Conservation (phyloP, 2,888 invertebrate genomes). For the Melipona bicolor region DNA sequence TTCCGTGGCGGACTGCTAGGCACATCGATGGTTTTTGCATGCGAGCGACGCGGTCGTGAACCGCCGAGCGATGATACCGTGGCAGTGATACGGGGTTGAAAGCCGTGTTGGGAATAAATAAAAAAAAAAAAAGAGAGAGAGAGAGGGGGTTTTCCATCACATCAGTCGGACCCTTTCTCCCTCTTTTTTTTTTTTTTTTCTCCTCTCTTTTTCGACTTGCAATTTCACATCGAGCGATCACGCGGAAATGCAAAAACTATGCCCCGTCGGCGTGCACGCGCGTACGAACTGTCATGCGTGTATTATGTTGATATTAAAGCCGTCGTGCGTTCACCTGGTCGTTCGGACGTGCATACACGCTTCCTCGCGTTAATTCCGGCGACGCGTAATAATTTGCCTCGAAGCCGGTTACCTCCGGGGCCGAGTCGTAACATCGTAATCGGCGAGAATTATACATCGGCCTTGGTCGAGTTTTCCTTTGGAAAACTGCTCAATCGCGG, state of each 20-base stretch:
- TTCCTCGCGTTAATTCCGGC: slow-evolving; percentile 25
- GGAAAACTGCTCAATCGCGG: slow-evolving; percentile 19
- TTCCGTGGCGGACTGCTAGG: slow-evolving; percentile 34
- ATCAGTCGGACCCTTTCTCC: too few species aligned
- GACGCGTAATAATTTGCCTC: slow-evolving; percentile 30
- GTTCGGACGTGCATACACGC: not conserved
- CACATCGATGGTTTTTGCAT: slow-evolving; percentile 44
- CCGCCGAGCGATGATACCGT: slow-evolving; percentile 33
- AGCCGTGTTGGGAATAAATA: slow-evolving; percentile 32
- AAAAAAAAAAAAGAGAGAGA: not conserved
- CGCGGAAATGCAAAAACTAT: not conserved
- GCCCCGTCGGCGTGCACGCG: slow-evolving; percentile 11
- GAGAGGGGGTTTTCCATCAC: not conserved
- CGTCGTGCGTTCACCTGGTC: not conserved
- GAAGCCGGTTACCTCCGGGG: not conserved
- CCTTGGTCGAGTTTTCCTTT: slow-evolving; percentile 5
- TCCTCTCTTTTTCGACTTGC: not conserved
- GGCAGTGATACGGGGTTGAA: slow-evolving; percentile 23
- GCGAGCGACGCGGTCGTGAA: slow-evolving; percentile 2
- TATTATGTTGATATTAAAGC: slow-evolving; percentile 14
- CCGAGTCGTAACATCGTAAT: not conserved
- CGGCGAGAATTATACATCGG: slow-evolving; percentile 10
- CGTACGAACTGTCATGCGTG: not conserved
- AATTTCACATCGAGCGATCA: not conserved
- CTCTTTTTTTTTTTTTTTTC: not conserved